Evolutionary conservation across 2,888 invertebrate species (phyloP), one percentile per base, ranked within the genome.

Genomic region (Embidobia sp.): DNA sequence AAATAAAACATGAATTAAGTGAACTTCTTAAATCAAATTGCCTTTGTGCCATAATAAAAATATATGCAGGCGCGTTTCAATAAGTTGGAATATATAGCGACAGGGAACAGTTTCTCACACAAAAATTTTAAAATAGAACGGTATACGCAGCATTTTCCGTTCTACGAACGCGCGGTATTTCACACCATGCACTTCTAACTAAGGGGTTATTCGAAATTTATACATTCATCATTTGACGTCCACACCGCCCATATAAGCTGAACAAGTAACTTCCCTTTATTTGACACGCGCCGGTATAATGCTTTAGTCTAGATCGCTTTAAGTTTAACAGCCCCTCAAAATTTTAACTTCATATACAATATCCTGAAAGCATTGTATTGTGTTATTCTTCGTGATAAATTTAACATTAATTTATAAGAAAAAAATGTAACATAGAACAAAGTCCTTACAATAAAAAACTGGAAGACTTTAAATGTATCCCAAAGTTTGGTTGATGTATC

Each of bases 311-410:
- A 81, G 81, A 82, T 83, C 84, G 85, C 85, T 87, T 84, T 85
- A 87, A 87, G 88, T 85, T 85, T 83, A 86, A 87, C 87, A 81
- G 81, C 83, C 85, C 85, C 82, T 86, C 84, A 82, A 85, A 86
- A 85, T 83, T 83, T 85, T 80, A 81, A 84, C 82, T 40, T 49
- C 44, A 55, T 22, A 70, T 44, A 42, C 48, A 63, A 66, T 76
- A 77, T 79, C 40, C 3, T n/a, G n/a, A n/a, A n/a, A n/a, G n/a
- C n/a, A n/a, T n/a, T n/a, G n/a, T n/a, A n/a, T n/a, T n/a, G n/a
- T n/a, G n/a, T n/a, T n/a, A n/a, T n/a, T n/a, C n/a, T n/a, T n/a
- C n/a, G n/a, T n/a, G n/a, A n/a, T n/a, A n/a, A n/a, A n/a, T n/a
- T n/a, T n/a, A n/a, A n/a, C n/a, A n/a, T n/a, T n/a, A n/a, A n/a